Percentiles rank a stretch among this genome's conserved stretches.
These are phyloP conservation scores for Anneissia japonica DNA, from an alignment of 35 echinoderm and acorn worm genomes.

Conservation along the genomic window DNA sequence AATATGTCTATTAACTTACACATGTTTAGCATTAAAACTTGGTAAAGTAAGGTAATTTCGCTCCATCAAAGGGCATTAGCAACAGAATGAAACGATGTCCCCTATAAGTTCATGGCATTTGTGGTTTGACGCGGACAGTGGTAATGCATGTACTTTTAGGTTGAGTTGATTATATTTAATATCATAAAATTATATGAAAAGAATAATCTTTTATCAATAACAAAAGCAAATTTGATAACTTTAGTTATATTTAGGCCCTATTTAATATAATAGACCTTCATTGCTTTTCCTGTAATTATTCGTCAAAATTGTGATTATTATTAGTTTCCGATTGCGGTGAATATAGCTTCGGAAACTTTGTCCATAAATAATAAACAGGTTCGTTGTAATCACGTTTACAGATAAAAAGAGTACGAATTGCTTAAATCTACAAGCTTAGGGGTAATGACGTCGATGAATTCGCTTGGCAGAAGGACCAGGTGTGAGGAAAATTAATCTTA, in stretches of 20 bases:
- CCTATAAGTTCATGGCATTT: background rate
- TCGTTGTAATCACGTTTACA: background rate
- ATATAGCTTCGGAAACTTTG: background rate
- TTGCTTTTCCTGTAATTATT: too few relatives aligned
- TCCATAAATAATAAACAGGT: background rate
- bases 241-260: too few relatives aligned
- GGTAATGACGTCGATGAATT: background rate
- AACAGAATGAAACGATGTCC: background rate
- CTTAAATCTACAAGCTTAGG: background rate
- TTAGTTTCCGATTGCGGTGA: background rate
- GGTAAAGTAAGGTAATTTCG: background rate
- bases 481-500: background rate
- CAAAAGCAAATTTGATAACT: too few relatives aligned
- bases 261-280: too few relatives aligned
- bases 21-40: background rate
- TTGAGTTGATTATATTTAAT: too few relatives aligned
- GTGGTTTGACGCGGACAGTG: background rate
- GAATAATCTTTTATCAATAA: too few relatives aligned
- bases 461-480: background rate
- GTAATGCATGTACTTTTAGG: slow-evolving; percentile 1
- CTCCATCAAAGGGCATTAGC: background rate
- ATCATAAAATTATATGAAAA: too few relatives aligned
- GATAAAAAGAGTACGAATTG: background rate
- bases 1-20: background rate
- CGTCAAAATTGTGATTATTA: background rate